Evolutionary conservation across 2,888 invertebrate genomes (phyloP).

Genomic region (Xanthorhoe designata): DNA sequence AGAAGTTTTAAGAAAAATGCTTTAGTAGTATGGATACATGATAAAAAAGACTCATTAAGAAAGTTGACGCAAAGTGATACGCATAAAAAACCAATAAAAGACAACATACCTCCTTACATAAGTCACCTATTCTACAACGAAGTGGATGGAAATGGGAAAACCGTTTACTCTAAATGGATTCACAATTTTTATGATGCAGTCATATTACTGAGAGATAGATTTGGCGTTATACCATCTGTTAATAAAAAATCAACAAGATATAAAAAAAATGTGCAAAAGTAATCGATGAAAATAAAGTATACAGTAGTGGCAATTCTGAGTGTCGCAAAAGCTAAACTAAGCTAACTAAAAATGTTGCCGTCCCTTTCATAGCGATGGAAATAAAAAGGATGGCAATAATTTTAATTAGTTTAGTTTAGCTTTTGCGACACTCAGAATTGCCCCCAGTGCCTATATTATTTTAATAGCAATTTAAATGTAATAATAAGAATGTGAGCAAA

Average conservation of each 20-base stretch:
- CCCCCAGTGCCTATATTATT: not conserved
- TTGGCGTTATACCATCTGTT: constrained; percentile 10
- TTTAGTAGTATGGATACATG: constrained; percentile 10
- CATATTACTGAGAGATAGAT: constrained; percentile 13
- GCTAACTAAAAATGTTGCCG: too few species aligned
- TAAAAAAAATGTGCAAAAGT: not conserved
- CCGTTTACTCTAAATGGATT: constrained; percentile 12
- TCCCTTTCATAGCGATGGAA: too few species aligned
- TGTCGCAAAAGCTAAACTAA: too few species aligned
- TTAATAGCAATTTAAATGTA: not conserved
- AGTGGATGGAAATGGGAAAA: constrained; percentile 15
- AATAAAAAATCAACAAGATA: not conserved
- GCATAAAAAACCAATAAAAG: not conserved
- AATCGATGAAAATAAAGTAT: not conserved
- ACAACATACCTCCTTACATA: constrained; percentile 15
- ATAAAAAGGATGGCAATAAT: too few species aligned
- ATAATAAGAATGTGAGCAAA: too few species aligned
- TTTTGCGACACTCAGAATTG: too few species aligned
- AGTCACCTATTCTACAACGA: constrained; percentile 18
- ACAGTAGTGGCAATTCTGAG: too few species aligned
- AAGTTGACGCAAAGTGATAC: not conserved
- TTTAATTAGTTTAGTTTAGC: too few species aligned
- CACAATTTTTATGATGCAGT: constrained; percentile 18
- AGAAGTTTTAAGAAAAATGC: not conserved
- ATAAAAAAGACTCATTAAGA: not conserved